Base-by-base conservation (phyloP, 2,797 vertebrate species). In the Pseudochromis fuscus region DNA sequence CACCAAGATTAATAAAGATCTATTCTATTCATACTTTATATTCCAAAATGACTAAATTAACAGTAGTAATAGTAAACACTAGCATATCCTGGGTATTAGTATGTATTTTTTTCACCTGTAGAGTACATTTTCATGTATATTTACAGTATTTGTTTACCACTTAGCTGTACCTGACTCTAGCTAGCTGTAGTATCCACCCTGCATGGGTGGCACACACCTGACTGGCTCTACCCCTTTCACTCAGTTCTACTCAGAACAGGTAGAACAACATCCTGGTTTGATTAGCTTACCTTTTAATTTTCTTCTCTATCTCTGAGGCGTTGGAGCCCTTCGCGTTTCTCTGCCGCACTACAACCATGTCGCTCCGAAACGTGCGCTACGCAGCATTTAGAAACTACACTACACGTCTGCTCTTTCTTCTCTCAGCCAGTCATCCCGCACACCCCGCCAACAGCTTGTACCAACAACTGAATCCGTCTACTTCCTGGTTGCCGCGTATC, bases 221-320 rank as follows among this genome's bases (percentile, higher is more conserved):
- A 3, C 18, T 19, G 40, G 6, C n/a, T 8, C 18, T 7, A 42
- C n/a, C 2, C 42, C 42, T 45, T 21, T 45, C 19, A 44, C 42
- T 2, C 42, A 5, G 19, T 3, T 21, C 42, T 8, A 9, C 19
- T 23, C 3, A 3, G 19, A 5, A 7, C 15, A 52, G 2, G 21
- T 10, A 24, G 4, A 19, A 21, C 67, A 23, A 21, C 9, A 5
- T 21, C 33, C 4, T 5, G 0, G 15, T 49, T 72, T 37, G 0
- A 4, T 23, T 18, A 11, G 33, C 89, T 89, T 75, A 94, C 94
- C 94, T 92, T 87, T 94, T 94, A 4, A 94, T 94, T 80, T 95
- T 94, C 84, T 92, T 94, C 78, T 94, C 93, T 81, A 93, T 94
- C 56, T 91, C 91, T 2, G 87, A 87, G 11, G 72, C 79, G 33